phyloP scores from a whole-genome alignment of 2,888 invertebrate species.

The Itoplectis maculator region DNA sequence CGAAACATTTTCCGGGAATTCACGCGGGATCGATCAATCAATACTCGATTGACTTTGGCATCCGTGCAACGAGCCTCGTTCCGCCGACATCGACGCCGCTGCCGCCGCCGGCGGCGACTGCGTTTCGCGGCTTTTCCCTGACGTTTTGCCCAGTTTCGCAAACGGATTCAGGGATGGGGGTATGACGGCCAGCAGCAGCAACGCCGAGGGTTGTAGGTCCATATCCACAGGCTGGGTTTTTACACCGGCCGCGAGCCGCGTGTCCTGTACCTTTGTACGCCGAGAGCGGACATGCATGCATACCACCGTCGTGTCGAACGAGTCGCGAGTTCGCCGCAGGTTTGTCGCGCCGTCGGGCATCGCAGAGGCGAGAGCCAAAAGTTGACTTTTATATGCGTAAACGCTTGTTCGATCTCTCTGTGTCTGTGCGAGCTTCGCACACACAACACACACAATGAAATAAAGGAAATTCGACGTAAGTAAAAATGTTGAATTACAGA shows the following conservation, averaged over 20 bases:
- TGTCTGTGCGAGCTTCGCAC: constrained; percentile 23
- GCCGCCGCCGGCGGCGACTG: constrained; percentile 14
- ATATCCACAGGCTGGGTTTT: constrained; percentile 45
- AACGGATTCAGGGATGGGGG: constrained; percentile 41
- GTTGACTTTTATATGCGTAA: constrained; percentile 53
- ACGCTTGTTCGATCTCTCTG: constrained; percentile 19
- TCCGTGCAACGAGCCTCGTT: constrained; percentile 27
- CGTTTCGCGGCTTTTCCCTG: constrained; percentile 29
- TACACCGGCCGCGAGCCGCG: constrained; percentile 15
- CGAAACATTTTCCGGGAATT: background rate
- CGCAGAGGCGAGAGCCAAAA: constrained; percentile 44
- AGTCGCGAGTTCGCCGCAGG: constrained; percentile 29
- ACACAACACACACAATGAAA: too few species aligned
- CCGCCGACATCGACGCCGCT: constrained; percentile 7
- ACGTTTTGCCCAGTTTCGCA: constrained; percentile 42
- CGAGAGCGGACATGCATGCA: constrained; percentile 14
- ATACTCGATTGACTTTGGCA: constrained; percentile 51
- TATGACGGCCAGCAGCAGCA: background rate
- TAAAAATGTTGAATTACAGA: too few species aligned
- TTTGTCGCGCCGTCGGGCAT: constrained; percentile 44
- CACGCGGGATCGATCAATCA: constrained; percentile 48
- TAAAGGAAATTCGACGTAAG: too few species aligned
- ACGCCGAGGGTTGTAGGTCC: constrained; percentile 38
- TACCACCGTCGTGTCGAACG: constrained; percentile 25
- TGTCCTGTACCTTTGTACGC: constrained; percentile 9